Evolutionary conservation across 2,797 vertebrate genomes (phyloP).

Genomic region (Astyanax mexicanus): DNA sequence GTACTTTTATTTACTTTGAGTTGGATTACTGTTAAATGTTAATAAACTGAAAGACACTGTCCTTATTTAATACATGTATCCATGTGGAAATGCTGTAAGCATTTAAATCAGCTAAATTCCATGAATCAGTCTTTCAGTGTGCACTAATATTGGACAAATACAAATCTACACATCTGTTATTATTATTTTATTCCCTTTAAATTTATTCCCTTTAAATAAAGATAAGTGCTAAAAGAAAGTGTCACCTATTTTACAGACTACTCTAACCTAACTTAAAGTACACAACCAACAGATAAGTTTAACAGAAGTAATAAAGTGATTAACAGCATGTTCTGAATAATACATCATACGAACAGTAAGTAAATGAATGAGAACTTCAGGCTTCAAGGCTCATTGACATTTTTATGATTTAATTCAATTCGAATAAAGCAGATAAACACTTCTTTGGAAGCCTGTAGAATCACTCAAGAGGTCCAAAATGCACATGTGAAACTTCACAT

Average conservation of each 20-base stretch:
- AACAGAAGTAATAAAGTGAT: background rate
- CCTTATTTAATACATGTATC: no score
- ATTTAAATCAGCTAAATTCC: no score
- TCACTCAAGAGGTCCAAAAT: background rate
- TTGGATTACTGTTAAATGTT: no score
- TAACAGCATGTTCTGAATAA: background rate
- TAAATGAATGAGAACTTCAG: background rate
- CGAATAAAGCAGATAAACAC: background rate
- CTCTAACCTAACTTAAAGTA: background rate
- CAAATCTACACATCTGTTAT: background rate
- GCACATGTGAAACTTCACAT: constrained; percentile 18
- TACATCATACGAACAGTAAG: no score
- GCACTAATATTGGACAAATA: no score
- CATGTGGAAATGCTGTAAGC: no score
- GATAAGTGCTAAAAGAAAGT: background rate
- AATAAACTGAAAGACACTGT: no score
- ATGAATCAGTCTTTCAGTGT: no score
- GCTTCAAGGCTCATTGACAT: background rate
- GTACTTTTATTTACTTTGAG: no score
- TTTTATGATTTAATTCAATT: background rate
- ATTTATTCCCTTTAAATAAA: no score
- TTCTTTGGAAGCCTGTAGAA: background rate
- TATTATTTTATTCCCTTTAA: constrained; percentile 2
- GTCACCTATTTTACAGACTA: constrained; percentile 9
- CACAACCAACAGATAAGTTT: background rate